Evolutionary conservation across 2,888 invertebrate species (phyloP).

Genomic region (Oscheius sp.): DNA sequence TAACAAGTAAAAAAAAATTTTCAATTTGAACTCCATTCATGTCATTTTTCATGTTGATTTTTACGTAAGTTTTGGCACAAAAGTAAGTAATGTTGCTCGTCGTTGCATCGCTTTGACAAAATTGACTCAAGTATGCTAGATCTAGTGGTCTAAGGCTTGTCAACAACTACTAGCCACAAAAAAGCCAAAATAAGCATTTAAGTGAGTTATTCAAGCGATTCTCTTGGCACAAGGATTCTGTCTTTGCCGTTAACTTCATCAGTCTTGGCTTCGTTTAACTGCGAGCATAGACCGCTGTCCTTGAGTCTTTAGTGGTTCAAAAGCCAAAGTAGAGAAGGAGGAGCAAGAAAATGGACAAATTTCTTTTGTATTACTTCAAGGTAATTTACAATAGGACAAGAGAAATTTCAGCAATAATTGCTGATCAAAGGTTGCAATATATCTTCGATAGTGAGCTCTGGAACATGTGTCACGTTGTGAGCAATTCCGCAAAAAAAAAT

Average conservation of each 20-base stretch:
- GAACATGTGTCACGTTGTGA: too few relatives aligned
- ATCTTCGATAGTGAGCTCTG: too few relatives aligned
- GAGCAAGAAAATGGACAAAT: not conserved
- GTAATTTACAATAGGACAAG: too few relatives aligned
- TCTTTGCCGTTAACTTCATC: slow-evolving; percentile 7
- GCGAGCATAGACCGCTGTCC: not conserved
- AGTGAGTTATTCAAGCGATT: not conserved
- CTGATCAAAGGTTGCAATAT: too few relatives aligned
- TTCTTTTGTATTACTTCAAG: too few relatives aligned
- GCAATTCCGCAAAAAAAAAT: too few relatives aligned
- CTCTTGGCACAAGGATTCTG: too few relatives aligned
- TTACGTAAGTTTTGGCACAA: not conserved
- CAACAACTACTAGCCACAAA: not conserved
- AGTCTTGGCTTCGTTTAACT: slow-evolving; percentile 1
- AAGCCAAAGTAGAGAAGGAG: not conserved
- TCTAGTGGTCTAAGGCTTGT: not conserved
- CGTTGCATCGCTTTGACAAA: not conserved
- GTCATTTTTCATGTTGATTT: not conserved
- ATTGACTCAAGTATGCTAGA: slow-evolving; percentile 10
- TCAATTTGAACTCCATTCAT: not conserved
- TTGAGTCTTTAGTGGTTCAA: slow-evolving; percentile 1
- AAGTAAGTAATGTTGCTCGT: not conserved
- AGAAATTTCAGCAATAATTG: too few relatives aligned
- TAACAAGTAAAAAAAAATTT: not conserved
- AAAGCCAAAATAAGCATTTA: slow-evolving; percentile 1